A percentile compares a stretch with the other conserved stretches of the same genome.
Evolutionary conservation across 1,140 invertebrate genomes (phyloP).

Genomic region (Musca domestica): DNA sequence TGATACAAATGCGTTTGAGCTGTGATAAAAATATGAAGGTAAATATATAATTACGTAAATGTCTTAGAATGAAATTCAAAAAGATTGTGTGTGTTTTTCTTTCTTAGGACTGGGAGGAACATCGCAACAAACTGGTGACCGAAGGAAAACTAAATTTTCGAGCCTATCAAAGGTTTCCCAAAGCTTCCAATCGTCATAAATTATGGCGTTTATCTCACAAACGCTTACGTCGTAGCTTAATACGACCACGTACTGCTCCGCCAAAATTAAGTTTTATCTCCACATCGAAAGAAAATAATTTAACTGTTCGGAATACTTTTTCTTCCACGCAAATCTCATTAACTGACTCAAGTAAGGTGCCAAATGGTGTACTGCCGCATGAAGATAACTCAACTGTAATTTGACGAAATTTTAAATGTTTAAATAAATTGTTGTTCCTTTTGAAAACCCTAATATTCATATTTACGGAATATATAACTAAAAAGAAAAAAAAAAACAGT

Average conservation of each 20-base stretch:
- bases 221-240: slow-evolving; percentile 7
- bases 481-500: no score
- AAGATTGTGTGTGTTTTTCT: neutral
- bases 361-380: slow-evolving; percentile 13
- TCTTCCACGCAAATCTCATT: neutral
- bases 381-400: no score
- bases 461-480: no score
- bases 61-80: no score
- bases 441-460: no score
- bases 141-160: slow-evolving; percentile 18
- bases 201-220: slow-evolving; percentile 8
- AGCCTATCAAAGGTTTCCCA: slow-evolving; percentile 20
- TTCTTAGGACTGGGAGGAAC: slow-evolving; percentile 21
- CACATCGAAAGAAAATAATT: neutral
- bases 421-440: no score
- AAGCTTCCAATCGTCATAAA: slow-evolving; percentile 6
- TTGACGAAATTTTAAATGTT: no score
- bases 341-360: slow-evolving; percentile 10
- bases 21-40: slow-evolving; percentile 45
- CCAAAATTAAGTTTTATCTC: slow-evolving; percentile 9
- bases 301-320: neutral
- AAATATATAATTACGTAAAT: neutral
- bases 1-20: slow-evolving; percentile 33
- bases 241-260: slow-evolving; percentile 24
- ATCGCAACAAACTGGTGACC: slow-evolving; percentile 9